Evolutionary conservation across 2,888 invertebrate species (phyloP), one percentile per base, ranked within the genome.

Genomic region (Baronia brevicornis): DNA sequence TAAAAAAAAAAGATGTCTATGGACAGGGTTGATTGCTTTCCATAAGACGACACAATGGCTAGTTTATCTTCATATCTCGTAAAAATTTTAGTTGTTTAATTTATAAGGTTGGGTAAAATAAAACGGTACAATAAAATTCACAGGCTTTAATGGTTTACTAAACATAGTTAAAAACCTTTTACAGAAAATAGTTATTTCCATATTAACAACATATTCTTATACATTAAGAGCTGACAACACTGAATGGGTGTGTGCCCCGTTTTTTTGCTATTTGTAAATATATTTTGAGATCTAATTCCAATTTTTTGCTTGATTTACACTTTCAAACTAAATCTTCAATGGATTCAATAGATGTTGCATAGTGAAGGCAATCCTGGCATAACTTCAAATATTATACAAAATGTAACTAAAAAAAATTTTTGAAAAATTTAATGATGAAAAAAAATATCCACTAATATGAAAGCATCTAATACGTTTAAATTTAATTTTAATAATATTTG

Each of bases 201-300:
- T 64, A 56, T 54, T 59, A 67, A 67, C 55, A 59, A 60, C 51
- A 64, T 60, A 46, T 39, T 60, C 72, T 71, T 77, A 46, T 43
- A 47, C 43, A 62, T 71, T 73, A 56, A 41, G 57, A 63, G 65
- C 64, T 49, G 60, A 60, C 68, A 67, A 58, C 67, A 57, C 30
- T 21, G 25, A 17, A 30, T 17, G 29, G 30, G 22, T 30, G 29
- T 26, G 11, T 6, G 2, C 11, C n/a, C 2, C 6, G 5, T 2
- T 12, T n/a, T 19, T 6, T 19, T 14, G 8, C 6, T 25, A 13
- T 17, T 21, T n/a, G 25, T 24, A 23, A 17, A 25, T 36, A 36
- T 38, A 46, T 56, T 72, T 54, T 68, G 75, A 75, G 75, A 77
- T 78, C 74, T 59, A 61, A 69, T 67, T 52, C 45, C 39, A 48